These are phyloP conservation scores for Pseudomyrmex flavicornis DNA, from an alignment of 1,140 invertebrate genomes.

Conservation along the genomic window DNA sequence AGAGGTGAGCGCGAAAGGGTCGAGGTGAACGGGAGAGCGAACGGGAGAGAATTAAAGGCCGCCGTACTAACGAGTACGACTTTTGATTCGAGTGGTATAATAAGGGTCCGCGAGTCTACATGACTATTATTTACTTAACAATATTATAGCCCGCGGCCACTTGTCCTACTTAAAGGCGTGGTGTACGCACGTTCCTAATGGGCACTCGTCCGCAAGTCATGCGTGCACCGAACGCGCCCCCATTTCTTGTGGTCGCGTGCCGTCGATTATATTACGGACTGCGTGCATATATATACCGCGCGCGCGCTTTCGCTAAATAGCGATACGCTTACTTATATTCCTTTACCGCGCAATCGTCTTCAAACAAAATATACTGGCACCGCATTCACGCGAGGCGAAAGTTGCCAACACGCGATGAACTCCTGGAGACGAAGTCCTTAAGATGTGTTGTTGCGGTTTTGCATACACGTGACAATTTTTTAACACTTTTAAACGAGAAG, in stretches of 20 bases:
- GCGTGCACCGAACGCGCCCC: conserved; percentile 52
- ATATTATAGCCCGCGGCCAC: conserved; percentile 73
- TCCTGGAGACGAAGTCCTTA: not conserved
- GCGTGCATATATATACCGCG: not conserved
- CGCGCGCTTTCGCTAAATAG: conserved; percentile 10
- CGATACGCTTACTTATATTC: not conserved
- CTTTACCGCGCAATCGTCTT: not conserved
- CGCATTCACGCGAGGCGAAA: not conserved
- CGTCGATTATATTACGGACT: conserved; percentile 38
- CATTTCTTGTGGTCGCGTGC: conserved; percentile 57
- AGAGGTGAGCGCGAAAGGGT: conserved; percentile 34
- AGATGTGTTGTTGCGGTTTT: not conserved
- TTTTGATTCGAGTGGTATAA: conserved; percentile 75
- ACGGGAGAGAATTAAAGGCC: conserved; percentile 72
- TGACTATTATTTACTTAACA: conserved; percentile 78
- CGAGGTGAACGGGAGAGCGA: conserved; percentile 7
- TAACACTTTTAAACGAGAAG: not conserved
- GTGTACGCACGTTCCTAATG: conserved; percentile 74
- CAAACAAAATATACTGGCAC: not conserved
- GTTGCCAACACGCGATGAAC: too few relatives aligned
- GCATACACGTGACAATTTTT: not conserved
- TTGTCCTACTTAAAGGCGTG: conserved; percentile 61
- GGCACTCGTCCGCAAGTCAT: conserved; percentile 73
- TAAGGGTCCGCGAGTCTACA: conserved; percentile 74
- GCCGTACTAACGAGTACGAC: conserved; percentile 75